Evolutionary conservation across 1,140 invertebrate genomes (phyloP).

Genomic region (Hypothenemus hampei): DNA sequence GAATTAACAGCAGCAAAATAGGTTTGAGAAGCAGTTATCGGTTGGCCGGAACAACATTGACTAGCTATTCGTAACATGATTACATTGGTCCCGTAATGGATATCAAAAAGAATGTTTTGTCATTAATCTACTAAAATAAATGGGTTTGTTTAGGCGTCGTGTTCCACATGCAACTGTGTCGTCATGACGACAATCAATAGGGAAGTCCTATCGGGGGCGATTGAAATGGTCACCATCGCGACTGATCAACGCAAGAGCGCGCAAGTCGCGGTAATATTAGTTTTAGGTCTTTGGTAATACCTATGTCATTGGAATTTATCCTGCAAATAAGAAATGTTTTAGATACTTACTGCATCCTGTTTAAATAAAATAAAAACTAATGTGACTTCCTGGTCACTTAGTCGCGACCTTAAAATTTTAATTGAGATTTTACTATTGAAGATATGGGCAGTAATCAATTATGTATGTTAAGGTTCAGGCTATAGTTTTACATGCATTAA

Average conservation of each 20-base stretch:
- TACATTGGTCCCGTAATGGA: conserved; percentile 5
- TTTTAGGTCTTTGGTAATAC: not conserved
- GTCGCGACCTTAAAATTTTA: no score
- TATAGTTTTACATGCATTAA: not conserved
- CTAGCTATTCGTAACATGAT: not conserved
- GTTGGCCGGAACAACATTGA: conserved; percentile 6
- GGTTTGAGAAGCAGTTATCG: conserved; percentile 4
- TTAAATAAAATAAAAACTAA: no score
- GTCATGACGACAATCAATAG: conserved; percentile 34
- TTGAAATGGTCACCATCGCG: not conserved
- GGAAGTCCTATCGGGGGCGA: not conserved
- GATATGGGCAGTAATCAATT: not conserved
- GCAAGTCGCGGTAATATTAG: not conserved
- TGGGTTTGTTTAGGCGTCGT: conserved; percentile 35
- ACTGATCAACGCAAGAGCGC: not conserved
- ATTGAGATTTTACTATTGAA: no score
- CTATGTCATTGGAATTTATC: not conserved
- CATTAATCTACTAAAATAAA: conserved; percentile 33
- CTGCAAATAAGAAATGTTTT: no score
- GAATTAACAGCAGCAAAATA: not conserved
- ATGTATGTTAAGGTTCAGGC: not conserved
- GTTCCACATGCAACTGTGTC: conserved; percentile 32
- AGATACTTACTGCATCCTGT: no score
- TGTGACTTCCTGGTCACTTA: no score
- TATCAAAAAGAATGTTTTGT: conserved; percentile 35